A percentile compares a stretch with the other conserved stretches of the same genome.
phyloP scores from a whole-genome alignment of 2,888 invertebrate genomes.

The Cheilosia vernalis region DNA sequence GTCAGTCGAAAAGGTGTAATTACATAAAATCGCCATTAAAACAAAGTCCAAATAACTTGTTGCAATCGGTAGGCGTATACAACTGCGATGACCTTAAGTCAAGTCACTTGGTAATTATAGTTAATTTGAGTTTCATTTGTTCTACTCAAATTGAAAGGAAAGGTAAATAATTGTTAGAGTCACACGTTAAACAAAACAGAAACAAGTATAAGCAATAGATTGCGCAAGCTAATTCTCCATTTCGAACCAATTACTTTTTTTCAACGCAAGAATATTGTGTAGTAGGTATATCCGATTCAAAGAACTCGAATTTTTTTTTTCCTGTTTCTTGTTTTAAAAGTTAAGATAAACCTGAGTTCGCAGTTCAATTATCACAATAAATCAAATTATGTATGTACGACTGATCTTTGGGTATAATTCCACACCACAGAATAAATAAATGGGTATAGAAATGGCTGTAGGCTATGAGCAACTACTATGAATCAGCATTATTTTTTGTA shows the following conservation, averaged over 20 bases:
- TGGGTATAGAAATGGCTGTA: too few relatives aligned
- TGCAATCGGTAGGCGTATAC: not conserved
- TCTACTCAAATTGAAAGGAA: not conserved
- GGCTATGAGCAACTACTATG: too few relatives aligned
- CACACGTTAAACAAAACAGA: not conserved
- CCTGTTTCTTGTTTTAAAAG: not conserved
- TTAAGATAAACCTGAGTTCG: too few relatives aligned
- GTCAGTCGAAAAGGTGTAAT: not conserved
- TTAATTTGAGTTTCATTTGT: not conserved
- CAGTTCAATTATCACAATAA: too few relatives aligned
- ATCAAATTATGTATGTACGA: conserved; percentile 2
- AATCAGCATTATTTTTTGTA: too few relatives aligned
- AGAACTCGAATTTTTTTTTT: not conserved
- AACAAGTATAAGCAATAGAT: not conserved
- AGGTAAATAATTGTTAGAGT: not conserved
- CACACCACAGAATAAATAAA: too few relatives aligned
- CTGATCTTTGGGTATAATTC: too few relatives aligned
- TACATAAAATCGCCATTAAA: not conserved
- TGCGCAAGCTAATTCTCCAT: not conserved
- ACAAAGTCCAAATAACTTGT: not conserved
- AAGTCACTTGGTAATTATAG: not conserved
- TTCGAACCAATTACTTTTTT: not conserved
- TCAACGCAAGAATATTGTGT: not conserved
- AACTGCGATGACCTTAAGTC: not conserved
- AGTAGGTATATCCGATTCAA: not conserved